Percentiles rank a stretch among this genome's conserved stretches.
Conservation (phyloP, 1,140 invertebrate genomes). For the Subanguina moxae region DNA sequence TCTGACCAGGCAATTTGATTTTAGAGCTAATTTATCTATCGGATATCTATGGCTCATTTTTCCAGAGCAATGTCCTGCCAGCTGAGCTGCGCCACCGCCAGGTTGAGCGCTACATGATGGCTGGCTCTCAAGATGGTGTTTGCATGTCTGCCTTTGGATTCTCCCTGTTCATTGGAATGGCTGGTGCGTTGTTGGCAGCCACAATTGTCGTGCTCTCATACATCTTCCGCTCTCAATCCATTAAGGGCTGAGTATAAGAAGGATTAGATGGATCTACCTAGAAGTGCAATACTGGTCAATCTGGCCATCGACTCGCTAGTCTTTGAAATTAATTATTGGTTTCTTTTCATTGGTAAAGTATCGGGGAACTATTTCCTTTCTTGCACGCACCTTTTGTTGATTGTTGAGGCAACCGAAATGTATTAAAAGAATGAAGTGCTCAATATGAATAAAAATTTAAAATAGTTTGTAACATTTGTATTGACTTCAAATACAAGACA, state of each 20-base stretch:
- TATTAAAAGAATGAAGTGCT: too few species aligned
- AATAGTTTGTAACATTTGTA: too few species aligned
- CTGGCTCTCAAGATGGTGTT: conserved; percentile 41
- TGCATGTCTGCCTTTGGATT: conserved; percentile 53
- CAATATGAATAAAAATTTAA: too few species aligned
- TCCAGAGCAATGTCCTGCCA: conserved; percentile 2
- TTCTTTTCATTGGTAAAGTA: neutral
- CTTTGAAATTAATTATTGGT: conserved; percentile 7
- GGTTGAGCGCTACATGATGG: conserved; percentile 5
- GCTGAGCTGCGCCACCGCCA: conserved; percentile 13
- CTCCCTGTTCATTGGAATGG: conserved; percentile 50
- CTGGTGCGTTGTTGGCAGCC: conserved; percentile 42
- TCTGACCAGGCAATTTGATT: conserved; percentile 30
- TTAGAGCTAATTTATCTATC: neutral
- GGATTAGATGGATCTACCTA: neutral
- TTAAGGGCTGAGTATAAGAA: neutral
- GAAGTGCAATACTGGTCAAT: neutral
- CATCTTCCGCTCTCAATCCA: conserved; percentile 34
- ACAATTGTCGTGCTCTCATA: conserved; percentile 45
- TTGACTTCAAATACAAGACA: too few species aligned
- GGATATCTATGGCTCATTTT: conserved; percentile 1
- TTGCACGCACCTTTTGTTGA: neutral
- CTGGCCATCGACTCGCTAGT: neutral
- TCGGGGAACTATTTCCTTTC: neutral
- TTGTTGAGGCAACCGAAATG: neutral